A percentile compares a stretch with the other conserved stretches of the same genome.
These are phyloP conservation scores for Dolichotis patagonum DNA, from an alignment of 2,113 vertebrate genomes.

Conservation along the genomic window DNA sequence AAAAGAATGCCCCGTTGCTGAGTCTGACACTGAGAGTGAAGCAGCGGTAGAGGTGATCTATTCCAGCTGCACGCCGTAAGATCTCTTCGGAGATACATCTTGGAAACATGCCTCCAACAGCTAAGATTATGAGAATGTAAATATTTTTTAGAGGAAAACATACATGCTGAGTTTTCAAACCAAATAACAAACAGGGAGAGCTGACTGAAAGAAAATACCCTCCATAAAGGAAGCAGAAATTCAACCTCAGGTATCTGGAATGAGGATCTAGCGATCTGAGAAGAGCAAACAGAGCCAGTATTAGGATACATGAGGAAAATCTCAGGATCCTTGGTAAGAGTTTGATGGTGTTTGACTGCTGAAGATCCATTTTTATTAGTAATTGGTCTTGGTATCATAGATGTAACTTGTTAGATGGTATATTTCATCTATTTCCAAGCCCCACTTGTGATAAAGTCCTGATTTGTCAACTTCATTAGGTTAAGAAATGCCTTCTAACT, in stretches of 20 bases:
- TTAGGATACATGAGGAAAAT: not conserved
- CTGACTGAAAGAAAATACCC: not conserved
- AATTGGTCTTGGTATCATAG: not conserved
- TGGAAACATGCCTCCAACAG: not conserved
- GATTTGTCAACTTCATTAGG: not conserved
- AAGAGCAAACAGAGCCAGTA: not conserved
- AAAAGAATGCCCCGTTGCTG: not conserved
- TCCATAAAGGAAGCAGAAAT: not conserved
- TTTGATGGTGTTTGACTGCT: not conserved
- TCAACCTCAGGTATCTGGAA: not conserved
- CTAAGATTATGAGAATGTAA: not conserved
- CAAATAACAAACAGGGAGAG: not conserved
- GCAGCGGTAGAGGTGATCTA: fast-evolving
- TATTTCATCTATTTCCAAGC: not conserved
- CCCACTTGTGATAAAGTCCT: not conserved
- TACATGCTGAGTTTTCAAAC: not conserved
- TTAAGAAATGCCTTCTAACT: not conserved
- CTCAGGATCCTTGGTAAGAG: not conserved
- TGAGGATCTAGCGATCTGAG: not conserved
- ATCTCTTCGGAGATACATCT: not conserved
- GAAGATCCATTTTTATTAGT: not conserved
- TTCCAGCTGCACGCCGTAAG: fast-evolving
- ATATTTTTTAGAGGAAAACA: not conserved
- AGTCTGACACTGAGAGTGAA: not conserved
- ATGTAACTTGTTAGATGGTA: not conserved